phyloP scores from a whole-genome alignment of 2,113 vertebrate genomes.

The Tachysurus fulvidraco region DNA sequence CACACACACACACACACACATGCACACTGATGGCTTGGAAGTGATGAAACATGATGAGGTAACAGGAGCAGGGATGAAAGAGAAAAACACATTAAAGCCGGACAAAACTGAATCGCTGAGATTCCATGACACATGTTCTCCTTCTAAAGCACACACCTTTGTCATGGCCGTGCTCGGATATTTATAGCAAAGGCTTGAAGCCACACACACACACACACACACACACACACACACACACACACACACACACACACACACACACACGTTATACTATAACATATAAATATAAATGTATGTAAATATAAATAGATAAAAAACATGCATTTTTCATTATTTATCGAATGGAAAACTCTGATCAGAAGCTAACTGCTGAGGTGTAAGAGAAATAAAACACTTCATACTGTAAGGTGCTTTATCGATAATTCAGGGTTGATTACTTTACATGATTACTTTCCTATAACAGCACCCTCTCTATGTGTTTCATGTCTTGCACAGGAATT shows the following conservation, averaged over 20 bases:
- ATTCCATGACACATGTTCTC: slow-evolving; percentile 20
- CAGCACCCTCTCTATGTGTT: not conserved
- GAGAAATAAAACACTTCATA: not conserved
- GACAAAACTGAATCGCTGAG: not conserved
- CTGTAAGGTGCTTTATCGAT: not conserved
- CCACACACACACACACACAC: not conserved
- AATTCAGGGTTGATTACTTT: not conserved
- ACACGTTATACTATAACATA: not conserved
- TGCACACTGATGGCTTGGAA: not conserved
- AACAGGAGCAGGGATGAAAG: slow-evolving; percentile 11
- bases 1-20: not conserved
- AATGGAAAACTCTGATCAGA: too few relatives aligned
- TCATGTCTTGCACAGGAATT: too few relatives aligned
- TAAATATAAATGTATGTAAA: not conserved
- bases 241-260: not conserved
- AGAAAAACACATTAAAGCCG: not conserved
- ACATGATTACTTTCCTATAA: not conserved
- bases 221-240: not conserved
- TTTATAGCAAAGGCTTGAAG: slow-evolving; percentile 26
- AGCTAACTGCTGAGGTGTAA: not conserved
- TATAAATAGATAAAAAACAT: not conserved
- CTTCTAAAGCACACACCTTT: not conserved
- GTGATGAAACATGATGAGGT: slow-evolving; percentile 15
- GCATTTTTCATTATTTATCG: not conserved
- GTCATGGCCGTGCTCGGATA: not conserved